Percentiles rank a stretch among this genome's conserved stretches.
These are phyloP conservation scores for Strigops habroptila DNA, from an alignment of 2,113 vertebrate species.

Conservation along the genomic window DNA sequence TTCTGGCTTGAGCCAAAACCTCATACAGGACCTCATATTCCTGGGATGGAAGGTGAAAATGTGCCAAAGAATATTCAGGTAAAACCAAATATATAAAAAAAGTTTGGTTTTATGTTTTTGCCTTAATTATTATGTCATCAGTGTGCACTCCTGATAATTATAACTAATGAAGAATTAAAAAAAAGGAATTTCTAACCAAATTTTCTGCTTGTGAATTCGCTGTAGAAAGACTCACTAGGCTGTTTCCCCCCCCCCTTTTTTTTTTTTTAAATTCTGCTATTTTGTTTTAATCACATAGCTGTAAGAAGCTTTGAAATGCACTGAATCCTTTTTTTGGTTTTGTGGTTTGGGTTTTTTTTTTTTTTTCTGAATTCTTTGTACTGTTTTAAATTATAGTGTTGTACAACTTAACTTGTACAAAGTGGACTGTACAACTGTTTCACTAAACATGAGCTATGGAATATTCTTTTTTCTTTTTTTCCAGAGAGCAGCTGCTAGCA, in stretches of 20 bases:
- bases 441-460: neutral
- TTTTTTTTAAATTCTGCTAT: neutral
- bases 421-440: neutral
- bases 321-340: neutral
- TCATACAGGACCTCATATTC: constrained; percentile 88
- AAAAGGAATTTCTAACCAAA: neutral
- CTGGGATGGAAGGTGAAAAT: constrained; percentile 94
- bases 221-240: neutral
- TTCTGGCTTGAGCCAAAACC: constrained; percentile 97
- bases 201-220: neutral
- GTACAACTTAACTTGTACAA: neutral
- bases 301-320: neutral
- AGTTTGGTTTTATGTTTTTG: neutral
- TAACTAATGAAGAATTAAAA: neutral
- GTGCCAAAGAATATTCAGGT: constrained; percentile 99
- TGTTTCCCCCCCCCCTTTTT: neutral
- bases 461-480: neutral
- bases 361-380: neutral
- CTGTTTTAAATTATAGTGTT: neutral
- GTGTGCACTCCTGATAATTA: neutral
- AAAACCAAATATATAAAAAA: neutral
- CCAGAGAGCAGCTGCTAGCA: constrained; percentile 93
- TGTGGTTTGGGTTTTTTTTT: neutral
- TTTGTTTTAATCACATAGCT: neutral
- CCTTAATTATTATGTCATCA: neutral